Base-by-base conservation (phyloP, 1,140 invertebrate genomes). In the Calosoma granatense region DNA sequence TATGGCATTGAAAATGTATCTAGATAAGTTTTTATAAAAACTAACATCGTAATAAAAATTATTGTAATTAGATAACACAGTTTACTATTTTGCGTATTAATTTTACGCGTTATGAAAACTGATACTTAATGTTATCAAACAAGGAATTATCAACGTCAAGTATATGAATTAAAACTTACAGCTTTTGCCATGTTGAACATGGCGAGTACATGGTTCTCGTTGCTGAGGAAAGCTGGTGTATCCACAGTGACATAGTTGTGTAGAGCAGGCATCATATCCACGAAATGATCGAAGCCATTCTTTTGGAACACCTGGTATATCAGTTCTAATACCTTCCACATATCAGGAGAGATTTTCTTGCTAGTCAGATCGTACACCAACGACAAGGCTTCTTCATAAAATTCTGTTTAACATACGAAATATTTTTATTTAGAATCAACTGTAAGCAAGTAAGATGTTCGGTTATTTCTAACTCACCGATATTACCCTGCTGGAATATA, bases 171-270 rank as follows among this genome's bases (percentile, higher is more conserved):
- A 30, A 14, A 30, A 30, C 26, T 30, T 47, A 94, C 89, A 61
- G 82, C 81, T 81, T 95, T 97, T 67, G 90, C 93, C 91, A 99
- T 98, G 62, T 95, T 92, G 64, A 92, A 94, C 70, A 99, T 88
- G 22, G 92, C 92, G 63, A 95, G 71, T 60, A 98, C 77, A 61
- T 94, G 82, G 68, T 92, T 87, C 66, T 92, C 86, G 71, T 95
- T 90, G 0, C 90, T 86, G 2, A 99, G 74, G 71, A 99, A 98
- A 12, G 87, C 90, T 41, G 86, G 82, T 3, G 93, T 94, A 72
- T 98, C 95, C 9, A 97, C 88, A 1, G 93, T 97, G 21, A 99
- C 85, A 70, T 97, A 99, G 76, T 98, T 97, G 71, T 99, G 94
- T 14, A 99, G 78, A 1, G 92, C 88, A 23, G 96, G 94, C 94